Conservation (phyloP, 1,140 invertebrate species). For the Eurytemora carolleeae region DNA sequence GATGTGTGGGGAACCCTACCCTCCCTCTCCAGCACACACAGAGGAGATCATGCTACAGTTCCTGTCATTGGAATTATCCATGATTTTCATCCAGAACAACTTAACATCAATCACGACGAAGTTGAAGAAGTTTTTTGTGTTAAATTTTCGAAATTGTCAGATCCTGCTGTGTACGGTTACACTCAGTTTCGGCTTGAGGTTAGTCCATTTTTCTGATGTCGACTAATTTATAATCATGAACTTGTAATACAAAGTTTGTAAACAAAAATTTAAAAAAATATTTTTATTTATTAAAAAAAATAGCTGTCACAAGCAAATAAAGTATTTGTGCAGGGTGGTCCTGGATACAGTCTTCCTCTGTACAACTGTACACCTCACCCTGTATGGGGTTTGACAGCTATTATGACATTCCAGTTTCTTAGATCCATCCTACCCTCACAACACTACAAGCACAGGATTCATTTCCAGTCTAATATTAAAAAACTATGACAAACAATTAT, state of each 20-base stretch:
- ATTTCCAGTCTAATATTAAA: too few relatives aligned
- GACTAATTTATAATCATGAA: too few relatives aligned
- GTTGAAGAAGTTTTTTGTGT: neutral
- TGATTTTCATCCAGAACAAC: neutral
- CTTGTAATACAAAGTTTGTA: too few relatives aligned
- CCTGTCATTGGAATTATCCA: neutral
- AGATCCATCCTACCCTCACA: too few relatives aligned
- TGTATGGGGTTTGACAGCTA: neutral
- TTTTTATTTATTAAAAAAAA: too few relatives aligned
- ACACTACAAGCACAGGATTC: too few relatives aligned
- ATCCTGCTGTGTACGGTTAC: neutral
- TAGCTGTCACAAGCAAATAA: too few relatives aligned
- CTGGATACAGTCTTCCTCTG: neutral
- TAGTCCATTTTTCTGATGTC: too few relatives aligned
- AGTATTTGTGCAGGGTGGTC: neutral
- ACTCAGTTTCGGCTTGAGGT: neutral
- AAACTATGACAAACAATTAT: too few relatives aligned
- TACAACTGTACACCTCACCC: neutral
- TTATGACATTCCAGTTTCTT: neutral
- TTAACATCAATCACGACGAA: too few relatives aligned
- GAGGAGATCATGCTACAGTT: neutral
- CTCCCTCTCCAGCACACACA: neutral
- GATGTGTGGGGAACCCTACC: neutral
- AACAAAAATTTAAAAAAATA: too few relatives aligned
- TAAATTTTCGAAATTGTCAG: neutral